Evolutionary conservation across 2,113 vertebrate species (phyloP).

Genomic region (Atrichornis clamosus): DNA sequence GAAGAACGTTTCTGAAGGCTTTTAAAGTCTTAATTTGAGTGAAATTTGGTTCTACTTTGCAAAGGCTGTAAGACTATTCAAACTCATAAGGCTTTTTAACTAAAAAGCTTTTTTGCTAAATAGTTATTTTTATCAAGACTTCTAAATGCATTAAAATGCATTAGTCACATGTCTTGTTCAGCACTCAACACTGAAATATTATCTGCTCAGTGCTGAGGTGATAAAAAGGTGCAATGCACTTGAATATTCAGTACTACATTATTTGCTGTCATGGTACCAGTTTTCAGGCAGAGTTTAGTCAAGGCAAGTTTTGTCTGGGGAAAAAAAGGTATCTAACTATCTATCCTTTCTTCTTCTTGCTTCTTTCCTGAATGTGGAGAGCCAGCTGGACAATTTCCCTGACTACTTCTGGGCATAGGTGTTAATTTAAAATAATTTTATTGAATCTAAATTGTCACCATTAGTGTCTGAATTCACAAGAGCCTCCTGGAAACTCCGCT

Average conservation of each 20-base stretch:
- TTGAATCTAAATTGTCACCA: neutral
- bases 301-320: neutral
- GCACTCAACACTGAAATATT: neutral
- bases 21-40: conserved; percentile 36
- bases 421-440: neutral
- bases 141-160: conserved; percentile 47
- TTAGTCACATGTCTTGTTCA: conserved; percentile 22
- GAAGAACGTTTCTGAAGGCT: conserved; percentile 25
- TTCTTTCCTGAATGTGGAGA: neutral
- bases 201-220: neutral
- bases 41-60: neutral
- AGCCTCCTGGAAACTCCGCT: neutral
- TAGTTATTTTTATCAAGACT: conserved; percentile 45
- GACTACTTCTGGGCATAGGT: neutral
- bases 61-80: neutral
- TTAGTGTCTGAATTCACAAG: neutral
- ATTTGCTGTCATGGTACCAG: neutral
- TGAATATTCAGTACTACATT: neutral
- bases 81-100: neutral
- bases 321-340: neutral
- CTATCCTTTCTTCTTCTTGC: neutral
- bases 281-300: neutral
- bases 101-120: conserved; percentile 52
- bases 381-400: neutral
- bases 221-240: conserved; percentile 8